Conservation (phyloP, 1,140 invertebrate species). For the Drosophila azteca region DNA sequence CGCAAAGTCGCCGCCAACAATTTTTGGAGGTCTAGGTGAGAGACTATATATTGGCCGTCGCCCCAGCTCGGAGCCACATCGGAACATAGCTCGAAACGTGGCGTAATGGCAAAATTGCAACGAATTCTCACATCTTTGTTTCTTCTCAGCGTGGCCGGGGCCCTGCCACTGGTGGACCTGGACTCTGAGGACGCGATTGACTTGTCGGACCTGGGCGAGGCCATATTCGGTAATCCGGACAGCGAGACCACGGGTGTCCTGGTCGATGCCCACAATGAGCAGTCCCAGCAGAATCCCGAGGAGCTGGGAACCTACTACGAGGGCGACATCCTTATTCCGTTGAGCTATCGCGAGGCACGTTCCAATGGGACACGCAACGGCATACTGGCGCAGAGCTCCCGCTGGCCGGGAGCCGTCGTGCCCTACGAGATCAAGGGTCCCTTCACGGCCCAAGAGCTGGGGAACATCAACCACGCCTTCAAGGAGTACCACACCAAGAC, state of each 20-base stretch:
- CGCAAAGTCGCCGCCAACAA: conserved; percentile 34
- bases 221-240: conserved; percentile 85
- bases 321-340: conserved; percentile 88
- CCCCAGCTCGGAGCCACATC: conserved; percentile 5
- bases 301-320: conserved; percentile 89
- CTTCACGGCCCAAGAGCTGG: conserved; percentile 85
- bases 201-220: conserved; percentile 84
- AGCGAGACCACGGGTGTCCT: conserved; percentile 84
- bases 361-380: conserved; percentile 85
- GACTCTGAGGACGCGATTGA: conserved; percentile 83
- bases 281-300: conserved; percentile 88
- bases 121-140: conserved; percentile 5
- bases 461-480: conserved; percentile 87
- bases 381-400: conserved; percentile 84
- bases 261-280: conserved; percentile 87
- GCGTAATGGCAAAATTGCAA: conserved; percentile 50
- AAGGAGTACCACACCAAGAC: conserved; percentile 88
- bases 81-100: background rate
- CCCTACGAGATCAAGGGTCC: conserved; percentile 89
- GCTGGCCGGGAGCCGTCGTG: conserved; percentile 88
- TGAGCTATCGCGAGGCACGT: conserved; percentile 84
- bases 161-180: conserved; percentile 28
- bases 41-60: conserved; percentile 46
- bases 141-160: conserved; percentile 4
- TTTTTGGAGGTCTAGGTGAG: conserved; percentile 68